Evolutionary conservation across 2,113 vertebrate genomes (phyloP).

Genomic region (Cheilinus undulatus): DNA sequence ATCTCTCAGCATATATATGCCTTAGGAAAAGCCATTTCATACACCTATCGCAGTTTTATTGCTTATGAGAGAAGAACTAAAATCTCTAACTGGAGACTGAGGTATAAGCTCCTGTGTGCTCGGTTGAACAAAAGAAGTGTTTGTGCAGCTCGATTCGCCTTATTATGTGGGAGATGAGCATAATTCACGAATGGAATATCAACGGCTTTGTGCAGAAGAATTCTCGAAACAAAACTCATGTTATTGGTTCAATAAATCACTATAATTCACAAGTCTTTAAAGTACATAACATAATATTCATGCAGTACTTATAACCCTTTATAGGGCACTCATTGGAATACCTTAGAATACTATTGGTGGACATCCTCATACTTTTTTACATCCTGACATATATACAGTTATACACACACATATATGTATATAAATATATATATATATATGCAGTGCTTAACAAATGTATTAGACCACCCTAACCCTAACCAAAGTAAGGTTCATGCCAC

Average conservation of each 20-base stretch:
- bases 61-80: conserved; percentile 60
- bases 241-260: conserved; percentile 37
- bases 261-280: conserved; percentile 10
- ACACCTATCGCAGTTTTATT: conserved; percentile 64
- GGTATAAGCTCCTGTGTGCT: conserved; percentile 32
- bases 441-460: no score
- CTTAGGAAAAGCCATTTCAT: conserved; percentile 59
- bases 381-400: no score
- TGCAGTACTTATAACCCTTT: no score
- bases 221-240: conserved; percentile 29
- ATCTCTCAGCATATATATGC: conserved; percentile 59
- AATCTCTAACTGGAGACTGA: conserved; percentile 38
- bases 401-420: no score
- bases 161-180: conserved; percentile 23
- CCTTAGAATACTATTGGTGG: not conserved
- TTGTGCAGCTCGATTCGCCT: conserved; percentile 41
- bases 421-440: no score
- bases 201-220: not conserved
- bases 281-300: conserved; percentile 10
- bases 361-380: no score
- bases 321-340: no score
- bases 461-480: no score
- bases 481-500: no score
- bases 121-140: conserved; percentile 26
- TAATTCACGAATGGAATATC: conserved; percentile 12